These are phyloP conservation scores for Scyliorhinus canicula DNA, from an alignment of 2,797 vertebrate genomes.

Conservation along the genomic window DNA sequence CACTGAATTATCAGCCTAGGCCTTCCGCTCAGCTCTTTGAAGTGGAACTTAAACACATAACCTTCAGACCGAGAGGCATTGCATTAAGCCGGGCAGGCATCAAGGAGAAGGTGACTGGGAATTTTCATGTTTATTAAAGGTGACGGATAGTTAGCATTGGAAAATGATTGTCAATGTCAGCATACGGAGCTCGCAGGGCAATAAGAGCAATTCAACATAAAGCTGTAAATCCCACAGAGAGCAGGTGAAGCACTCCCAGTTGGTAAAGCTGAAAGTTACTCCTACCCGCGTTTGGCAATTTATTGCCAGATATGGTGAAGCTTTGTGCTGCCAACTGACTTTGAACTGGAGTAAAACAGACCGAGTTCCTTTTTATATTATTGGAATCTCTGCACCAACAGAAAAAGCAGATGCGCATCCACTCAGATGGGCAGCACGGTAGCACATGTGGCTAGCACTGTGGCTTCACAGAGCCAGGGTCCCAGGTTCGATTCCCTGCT, in stretches of 20 bases:
- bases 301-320: not conserved
- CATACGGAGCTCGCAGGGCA: not conserved
- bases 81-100: not conserved
- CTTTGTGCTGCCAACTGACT: not conserved
- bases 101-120: not conserved
- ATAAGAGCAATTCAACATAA: not conserved
- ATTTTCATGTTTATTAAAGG: not conserved
- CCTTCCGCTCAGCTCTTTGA: too few relatives aligned
- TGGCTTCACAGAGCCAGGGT: too few relatives aligned
- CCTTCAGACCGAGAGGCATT: not conserved
- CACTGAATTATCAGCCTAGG: too few relatives aligned
- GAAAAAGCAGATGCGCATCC: not conserved
- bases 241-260: not conserved
- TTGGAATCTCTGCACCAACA: not conserved
- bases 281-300: not conserved
- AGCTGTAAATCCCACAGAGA: not conserved
- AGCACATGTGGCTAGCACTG: too few relatives aligned
- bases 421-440: too few relatives aligned
- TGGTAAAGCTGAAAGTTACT: not conserved
- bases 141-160: not conserved
- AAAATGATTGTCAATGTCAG: not conserved
- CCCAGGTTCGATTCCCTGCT: too few relatives aligned
- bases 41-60: not conserved
- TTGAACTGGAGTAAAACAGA: not conserved
- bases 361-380: not conserved